Evolutionary conservation across 2,113 vertebrate species (phyloP), one percentile per base, ranked within the genome.

Genomic region (Lucifuga dentata): DNA sequence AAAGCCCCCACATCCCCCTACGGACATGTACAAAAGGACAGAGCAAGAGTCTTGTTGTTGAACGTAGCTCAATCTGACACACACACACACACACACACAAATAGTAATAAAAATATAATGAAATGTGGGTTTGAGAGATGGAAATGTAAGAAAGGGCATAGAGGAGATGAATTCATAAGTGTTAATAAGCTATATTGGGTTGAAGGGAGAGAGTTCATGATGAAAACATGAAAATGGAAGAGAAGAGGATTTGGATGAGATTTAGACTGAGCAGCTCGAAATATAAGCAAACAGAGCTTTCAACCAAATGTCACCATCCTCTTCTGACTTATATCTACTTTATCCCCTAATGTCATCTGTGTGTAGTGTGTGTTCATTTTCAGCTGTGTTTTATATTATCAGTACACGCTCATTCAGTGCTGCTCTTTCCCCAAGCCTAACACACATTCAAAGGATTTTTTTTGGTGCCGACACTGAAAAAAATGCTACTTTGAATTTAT

Each of bases 261-360:
- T 59, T 67, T 35, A 35, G 3, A 72, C 23, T 0, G 1, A 35
- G n/a, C 17, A 48, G 11, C 38, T 53, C 62, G 8, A 29, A 52
- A 75, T 76, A 52, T 17, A 52, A 56, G 55, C 35, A 23, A 13
- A 23, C 17, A 23, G 12, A 5, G 13, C 12, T 9, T 64, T 49
- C 8, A 69, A 53, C 33, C 33, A 84, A 80, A 81, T 74, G 66
- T 84, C 68, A 56, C 45, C 5, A 6, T 55, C 64, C 20, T 7
- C 19, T 36, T 73, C 39, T 19, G 17, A 6, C 52, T 38, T 72
- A 19, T 44, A 11, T 56, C 70, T 57, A 72, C 55, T 36, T 56
- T 52, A 63, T 36, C 12, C 48, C 11, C 32, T 49, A 52, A 36
- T 41, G 56, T 46, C 41, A 19, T 66, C 43, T 51, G n/a, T n/a